Conservation (phyloP, 1,140 invertebrate genomes). For the Ceratitis capitata region DNA sequence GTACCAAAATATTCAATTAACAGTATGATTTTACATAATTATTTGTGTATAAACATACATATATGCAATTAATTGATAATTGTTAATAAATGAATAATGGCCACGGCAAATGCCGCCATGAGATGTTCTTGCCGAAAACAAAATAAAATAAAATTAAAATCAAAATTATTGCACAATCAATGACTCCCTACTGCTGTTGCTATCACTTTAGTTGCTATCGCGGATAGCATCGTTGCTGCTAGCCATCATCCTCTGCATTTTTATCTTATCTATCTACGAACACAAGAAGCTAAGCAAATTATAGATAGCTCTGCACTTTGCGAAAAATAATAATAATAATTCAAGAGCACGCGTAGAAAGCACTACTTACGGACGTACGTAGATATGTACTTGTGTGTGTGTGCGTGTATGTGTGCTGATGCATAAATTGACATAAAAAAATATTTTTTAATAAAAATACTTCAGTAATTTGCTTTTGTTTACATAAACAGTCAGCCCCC, state of each 20-base stretch:
- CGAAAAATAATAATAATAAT: constrained; percentile 1
- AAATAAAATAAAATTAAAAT: background rate
- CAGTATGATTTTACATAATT: too few relatives aligned
- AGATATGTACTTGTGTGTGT: background rate
- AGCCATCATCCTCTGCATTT: background rate
- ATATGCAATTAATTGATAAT: background rate
- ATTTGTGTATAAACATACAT: background rate
- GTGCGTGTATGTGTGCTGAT: background rate
- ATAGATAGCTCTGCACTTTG: background rate
- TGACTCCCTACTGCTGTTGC: background rate
- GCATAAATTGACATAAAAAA: background rate
- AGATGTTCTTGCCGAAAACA: background rate
- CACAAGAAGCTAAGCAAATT: background rate
- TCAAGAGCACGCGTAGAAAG: constrained; percentile 19
- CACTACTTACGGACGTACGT: background rate
- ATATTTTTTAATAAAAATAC: constrained; percentile 31
- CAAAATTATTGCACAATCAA: background rate
- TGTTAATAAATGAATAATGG: too few relatives aligned
- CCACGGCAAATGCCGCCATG: background rate
- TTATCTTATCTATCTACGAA: constrained; percentile 31
- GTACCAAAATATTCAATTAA: too few relatives aligned
- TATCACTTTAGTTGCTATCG: background rate
- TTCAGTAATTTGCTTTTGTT: constrained; percentile 26
- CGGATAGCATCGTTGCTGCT: background rate
- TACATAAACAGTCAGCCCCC: background rate